Evolutionary conservation across 2,113 vertebrate genomes (phyloP).

Genomic region (Planiliza haematocheilus): DNA sequence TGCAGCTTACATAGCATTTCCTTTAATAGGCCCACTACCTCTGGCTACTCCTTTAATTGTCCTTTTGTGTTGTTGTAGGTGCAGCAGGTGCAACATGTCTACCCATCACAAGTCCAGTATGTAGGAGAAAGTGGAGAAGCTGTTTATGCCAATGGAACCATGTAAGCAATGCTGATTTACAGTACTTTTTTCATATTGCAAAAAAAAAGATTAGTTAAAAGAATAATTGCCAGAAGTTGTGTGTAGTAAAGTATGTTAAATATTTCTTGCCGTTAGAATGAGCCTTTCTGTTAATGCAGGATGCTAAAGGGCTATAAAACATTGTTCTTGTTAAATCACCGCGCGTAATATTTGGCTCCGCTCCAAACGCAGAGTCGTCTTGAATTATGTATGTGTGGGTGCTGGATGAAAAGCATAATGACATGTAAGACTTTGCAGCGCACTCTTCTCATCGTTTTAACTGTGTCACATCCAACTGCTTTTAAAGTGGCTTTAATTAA

Average conservation of each 20-base stretch:
- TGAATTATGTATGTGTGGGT: slow-evolving; percentile 25
- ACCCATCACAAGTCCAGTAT: slow-evolving; percentile 95
- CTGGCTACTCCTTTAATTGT: slow-evolving; percentile 13
- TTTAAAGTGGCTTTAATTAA: slow-evolving; percentile 26
- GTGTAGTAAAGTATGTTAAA: no score
- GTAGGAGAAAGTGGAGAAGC: slow-evolving; percentile 92
- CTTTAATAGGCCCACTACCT: not conserved
- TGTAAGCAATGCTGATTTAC: slow-evolving; percentile 83
- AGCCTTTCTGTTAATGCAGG: not conserved
- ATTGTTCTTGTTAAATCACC: slow-evolving; percentile 7
- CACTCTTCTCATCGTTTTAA: slow-evolving; percentile 28
- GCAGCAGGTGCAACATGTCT: slow-evolving; percentile 92
- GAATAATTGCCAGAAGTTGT: no score
- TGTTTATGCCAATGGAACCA: slow-evolving; percentile 94
- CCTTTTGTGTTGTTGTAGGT: slow-evolving; percentile 81
- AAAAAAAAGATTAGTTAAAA: not conserved
- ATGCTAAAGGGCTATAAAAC: not conserved
- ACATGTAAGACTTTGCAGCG: slow-evolving; percentile 27
- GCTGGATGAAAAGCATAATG: slow-evolving; percentile 20
- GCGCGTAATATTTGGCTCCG: not conserved
- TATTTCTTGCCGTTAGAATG: not conserved
- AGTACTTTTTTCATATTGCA: not conserved
- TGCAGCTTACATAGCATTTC: not conserved
- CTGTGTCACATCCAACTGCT: slow-evolving; percentile 23
- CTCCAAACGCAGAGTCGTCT: not conserved